Conservation (phyloP, 92 coral and sea anemone species). For the Porites cylindrica region DNA sequence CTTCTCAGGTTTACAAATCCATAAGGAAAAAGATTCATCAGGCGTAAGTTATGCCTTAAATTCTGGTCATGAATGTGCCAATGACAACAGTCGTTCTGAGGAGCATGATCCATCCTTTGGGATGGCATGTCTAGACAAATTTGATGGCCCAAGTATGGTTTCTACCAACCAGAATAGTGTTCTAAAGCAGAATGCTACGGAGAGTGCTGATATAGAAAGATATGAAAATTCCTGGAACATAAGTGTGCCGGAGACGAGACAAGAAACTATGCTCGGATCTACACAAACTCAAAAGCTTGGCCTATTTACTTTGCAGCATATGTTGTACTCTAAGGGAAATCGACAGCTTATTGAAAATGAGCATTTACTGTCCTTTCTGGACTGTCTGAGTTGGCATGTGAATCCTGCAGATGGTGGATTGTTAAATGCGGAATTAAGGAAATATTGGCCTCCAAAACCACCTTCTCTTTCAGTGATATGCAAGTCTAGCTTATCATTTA, state of each 20-base stretch:
- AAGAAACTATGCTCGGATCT: constrained; percentile 62
- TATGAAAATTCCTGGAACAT: background rate
- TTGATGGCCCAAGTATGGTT: constrained; percentile 13
- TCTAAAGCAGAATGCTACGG: background rate
- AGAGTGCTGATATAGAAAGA: constrained; percentile 1
- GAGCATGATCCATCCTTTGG: background rate
- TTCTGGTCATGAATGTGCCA: background rate
- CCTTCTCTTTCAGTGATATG: constrained; percentile 75
- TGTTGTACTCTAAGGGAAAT: constrained; percentile 76
- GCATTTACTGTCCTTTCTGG: constrained; percentile 62
- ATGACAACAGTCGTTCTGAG: background rate
- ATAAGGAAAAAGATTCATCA: background rate
- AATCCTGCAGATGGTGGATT: constrained; percentile 37
- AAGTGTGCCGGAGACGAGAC: background rate
- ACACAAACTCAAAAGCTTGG: constrained; percentile 72
- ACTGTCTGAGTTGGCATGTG: constrained; percentile 77
- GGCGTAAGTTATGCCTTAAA: background rate
- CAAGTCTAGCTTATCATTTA: constrained; percentile 68
- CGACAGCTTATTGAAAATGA: constrained; percentile 64
- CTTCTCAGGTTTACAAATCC: constrained; percentile 71
- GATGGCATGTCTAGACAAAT: background rate
- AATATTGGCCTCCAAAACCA: constrained; percentile 55
- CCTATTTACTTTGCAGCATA: constrained; percentile 70
- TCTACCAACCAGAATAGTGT: background rate
- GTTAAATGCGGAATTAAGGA: constrained; percentile 49